phyloP scores from a whole-genome alignment of 1,140 invertebrate genomes.

The Drosophila leontia region DNA sequence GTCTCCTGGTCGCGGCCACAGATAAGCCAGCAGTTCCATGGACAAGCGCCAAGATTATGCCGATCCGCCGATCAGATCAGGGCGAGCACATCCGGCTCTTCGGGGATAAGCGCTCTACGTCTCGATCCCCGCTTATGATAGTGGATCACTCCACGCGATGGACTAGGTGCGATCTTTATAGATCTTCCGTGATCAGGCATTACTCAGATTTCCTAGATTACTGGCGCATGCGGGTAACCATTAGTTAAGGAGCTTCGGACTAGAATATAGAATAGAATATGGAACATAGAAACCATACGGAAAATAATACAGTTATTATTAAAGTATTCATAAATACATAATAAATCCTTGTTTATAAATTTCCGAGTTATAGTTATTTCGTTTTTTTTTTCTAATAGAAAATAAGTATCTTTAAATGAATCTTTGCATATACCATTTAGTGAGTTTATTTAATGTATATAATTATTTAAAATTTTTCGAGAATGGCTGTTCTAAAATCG shows the following conservation, averaged over 20 bases:
- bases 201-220: not conserved
- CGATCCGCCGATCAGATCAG: slow-evolving; percentile 12
- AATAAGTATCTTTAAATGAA: no score
- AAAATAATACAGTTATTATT: not conserved
- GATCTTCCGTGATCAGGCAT: not conserved
- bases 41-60: slow-evolving; percentile 13
- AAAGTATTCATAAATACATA: not conserved
- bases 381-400: no score
- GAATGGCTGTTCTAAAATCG: not conserved
- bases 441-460: not conserved
- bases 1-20: slow-evolving; percentile 16
- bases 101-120: not conserved
- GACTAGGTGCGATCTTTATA: slow-evolving; percentile 17
- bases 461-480: not conserved
- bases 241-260: not conserved
- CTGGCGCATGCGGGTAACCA: not conserved
- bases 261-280: no score
- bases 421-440: not conserved
- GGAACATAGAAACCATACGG: not conserved
- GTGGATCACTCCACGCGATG: slow-evolving; percentile 17
- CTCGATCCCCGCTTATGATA: slow-evolving; percentile 13
- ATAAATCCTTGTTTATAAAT: no score
- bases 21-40: slow-evolving; percentile 45
- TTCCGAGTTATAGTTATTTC: no score
- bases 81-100: slow-evolving; percentile 16